Percentiles rank a stretch among this genome's conserved stretches.
Conservation (phyloP, 2,113 vertebrate species). For the Odocoileus hemionus region DNA sequence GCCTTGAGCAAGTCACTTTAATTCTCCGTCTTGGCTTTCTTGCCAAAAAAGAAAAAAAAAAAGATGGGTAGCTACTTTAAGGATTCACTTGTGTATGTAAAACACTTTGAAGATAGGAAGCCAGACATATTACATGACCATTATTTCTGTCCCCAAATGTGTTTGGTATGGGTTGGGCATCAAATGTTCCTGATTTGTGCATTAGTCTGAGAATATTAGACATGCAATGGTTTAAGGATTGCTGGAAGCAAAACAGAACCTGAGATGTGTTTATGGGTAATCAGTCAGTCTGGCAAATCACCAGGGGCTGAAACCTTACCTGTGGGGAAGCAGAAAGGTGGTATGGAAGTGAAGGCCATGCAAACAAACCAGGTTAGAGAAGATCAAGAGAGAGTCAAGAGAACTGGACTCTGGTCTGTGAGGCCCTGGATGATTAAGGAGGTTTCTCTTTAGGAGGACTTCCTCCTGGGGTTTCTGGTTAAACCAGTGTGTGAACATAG, state of each 20-base stretch:
- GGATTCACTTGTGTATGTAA: not conserved
- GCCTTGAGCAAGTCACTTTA: not conserved
- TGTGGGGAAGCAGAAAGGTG: not conserved
- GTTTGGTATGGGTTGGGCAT: not conserved
- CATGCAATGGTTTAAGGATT: not conserved
- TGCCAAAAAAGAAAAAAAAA: not conserved
- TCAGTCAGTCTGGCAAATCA: not conserved
- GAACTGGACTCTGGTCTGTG: fast-evolving
- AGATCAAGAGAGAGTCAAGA: not conserved
- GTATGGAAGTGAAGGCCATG: not conserved
- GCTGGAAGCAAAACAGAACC: not conserved
- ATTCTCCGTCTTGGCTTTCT: not conserved
- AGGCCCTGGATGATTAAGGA: not conserved
- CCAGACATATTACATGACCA: not conserved
- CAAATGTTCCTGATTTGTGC: not conserved
- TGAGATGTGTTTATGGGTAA: not conserved
- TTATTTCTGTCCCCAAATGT: not conserved
- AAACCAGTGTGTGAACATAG: not conserved
- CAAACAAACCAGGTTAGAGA: not conserved
- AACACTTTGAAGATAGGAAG: not conserved
- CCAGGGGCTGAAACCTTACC: not conserved
- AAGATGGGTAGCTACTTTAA: not conserved
- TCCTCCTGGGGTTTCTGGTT: not conserved
- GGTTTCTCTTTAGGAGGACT: not conserved
- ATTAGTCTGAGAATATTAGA: not conserved